Base-by-base conservation (phyloP, 2,113 vertebrate genomes). In the pig (Sus scrofa) region DNA sequence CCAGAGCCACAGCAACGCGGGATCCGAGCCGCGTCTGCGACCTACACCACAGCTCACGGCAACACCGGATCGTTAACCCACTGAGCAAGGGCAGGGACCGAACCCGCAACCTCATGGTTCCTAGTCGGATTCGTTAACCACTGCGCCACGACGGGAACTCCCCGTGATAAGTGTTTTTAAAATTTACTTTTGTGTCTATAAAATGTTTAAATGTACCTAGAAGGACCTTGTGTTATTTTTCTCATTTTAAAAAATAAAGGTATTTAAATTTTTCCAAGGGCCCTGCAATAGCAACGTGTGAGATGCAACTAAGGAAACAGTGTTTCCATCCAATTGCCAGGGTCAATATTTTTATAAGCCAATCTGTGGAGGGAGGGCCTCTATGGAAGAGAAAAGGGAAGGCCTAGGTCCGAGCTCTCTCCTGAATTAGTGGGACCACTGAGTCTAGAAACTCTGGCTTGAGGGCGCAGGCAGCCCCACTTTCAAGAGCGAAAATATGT, bases 281-380 rank as follows among this genome's bases (percentile, higher is more conserved):
- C 10, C 12, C 26, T 95, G 39, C 54, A 84, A 60, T 60, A 75
- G 37, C 14, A 94, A 75, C 60, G 44, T 62, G 19, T 94, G 70
- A 74, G 81, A 78, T 58, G 22, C 18, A 77, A 65, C 94, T 88
- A 96, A 92, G 75, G 65, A 91, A 95, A 91, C 63, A 94, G 89
- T 65, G 10, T 50, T 93, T 97, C 75, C 79, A 54, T 95, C 39
- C 58, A 95, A 34, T 87, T 89, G 78, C n/a, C 85, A 94, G 34
- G 44, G 74, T 86, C 91, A 94, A 85, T 77, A 95, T 96, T 91
- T 93, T 89, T 58, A 65, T 62, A 89, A 79, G 60, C 27, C 71
- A 52, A 20, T 82, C 79, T 87, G 60, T 83, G 37, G 86, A 87
- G 60, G 50, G 79, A 96, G 30, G 20, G 8, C 68, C 63, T 85